Conservation (phyloP, 2,888 invertebrate species). For the Dione vanillae region DNA sequence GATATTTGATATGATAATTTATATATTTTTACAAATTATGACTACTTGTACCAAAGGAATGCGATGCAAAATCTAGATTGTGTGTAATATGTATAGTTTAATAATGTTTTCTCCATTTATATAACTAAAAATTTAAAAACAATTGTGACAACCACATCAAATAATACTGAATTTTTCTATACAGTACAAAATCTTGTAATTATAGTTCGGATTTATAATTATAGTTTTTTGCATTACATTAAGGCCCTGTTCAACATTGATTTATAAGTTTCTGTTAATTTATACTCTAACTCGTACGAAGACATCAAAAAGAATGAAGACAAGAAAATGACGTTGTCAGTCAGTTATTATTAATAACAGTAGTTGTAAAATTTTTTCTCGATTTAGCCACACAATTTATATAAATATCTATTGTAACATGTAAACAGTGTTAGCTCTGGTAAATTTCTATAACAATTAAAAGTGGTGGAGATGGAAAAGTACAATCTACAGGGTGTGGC, state of each 20-base stretch:
- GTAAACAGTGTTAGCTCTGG: background rate
- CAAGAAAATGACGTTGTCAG: too few relatives aligned
- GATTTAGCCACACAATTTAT: background rate
- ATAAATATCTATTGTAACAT: background rate
- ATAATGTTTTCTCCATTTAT: background rate
- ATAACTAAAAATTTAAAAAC: slow-evolving; percentile 22
- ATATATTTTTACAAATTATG: background rate
- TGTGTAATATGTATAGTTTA: background rate
- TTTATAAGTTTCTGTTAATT: background rate
- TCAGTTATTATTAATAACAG: background rate
- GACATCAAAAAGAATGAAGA: too few relatives aligned
- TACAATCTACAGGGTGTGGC: too few relatives aligned
- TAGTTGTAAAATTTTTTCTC: background rate
- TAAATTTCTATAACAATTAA: background rate
- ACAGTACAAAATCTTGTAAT: slow-evolving; percentile 16
- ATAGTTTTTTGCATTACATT: background rate
- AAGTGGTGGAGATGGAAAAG: too few relatives aligned
- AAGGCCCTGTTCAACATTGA: slow-evolving; percentile 11
- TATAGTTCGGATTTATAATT: background rate
- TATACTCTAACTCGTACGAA: too few relatives aligned
- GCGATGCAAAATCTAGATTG: background rate
- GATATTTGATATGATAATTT: slow-evolving; percentile 17
- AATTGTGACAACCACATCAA: slow-evolving; percentile 36
- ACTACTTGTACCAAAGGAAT: background rate
- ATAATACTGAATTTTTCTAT: slow-evolving; percentile 42